Evolutionary conservation across 2,797 vertebrate species (phyloP), one percentile per base, ranked within the genome.

Genomic region (Gobio occitaniae): DNA sequence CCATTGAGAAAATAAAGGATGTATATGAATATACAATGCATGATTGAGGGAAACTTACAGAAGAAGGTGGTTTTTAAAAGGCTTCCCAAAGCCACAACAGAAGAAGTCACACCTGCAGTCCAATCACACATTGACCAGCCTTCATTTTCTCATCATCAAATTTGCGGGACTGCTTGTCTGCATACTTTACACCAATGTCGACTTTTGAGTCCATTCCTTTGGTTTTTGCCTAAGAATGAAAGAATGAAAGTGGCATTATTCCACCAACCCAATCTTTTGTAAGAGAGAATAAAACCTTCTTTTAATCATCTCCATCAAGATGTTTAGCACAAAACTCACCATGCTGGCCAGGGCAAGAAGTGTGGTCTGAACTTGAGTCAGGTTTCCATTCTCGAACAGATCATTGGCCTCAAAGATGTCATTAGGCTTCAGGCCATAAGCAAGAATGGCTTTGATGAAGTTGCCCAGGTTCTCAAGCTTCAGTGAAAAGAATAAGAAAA

Each of bases 391-490:
- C 91, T 97, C 96, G 92, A 96, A 97, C 72, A 97, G 95, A 90
- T 97, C 96, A 83, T 97, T 97, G 82, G 96, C 96, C 94, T 97
- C 96, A 92, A 97, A 97, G 89, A 97, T 97, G 90, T 97, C 96
- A 74, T 96, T 96, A 16, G 95, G 96, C 88, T 96, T 97, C 95
- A 97, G 95, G 50, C 96, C 96, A 9, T 97, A 97, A 21, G 92
- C 89, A 89, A 97, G 95, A 69, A 97, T 97, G 71, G 96, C 96
- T 91, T 96, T 97, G 91, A 97, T 97, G 91, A 97, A 97, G 92
- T 97, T 96, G 61, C 96, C 95, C 82, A 97, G 96, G 88, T 97
- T 97, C 92, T 97, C 96, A 93, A 97, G 89, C 96, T 97, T 87
- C 6, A 41, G n/a, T 15, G 72, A 79, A 44, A 75, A 87, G 12